These are phyloP conservation scores for Heliothis virescens DNA, from an alignment of 1,140 invertebrate species.

Conservation along the genomic window DNA sequence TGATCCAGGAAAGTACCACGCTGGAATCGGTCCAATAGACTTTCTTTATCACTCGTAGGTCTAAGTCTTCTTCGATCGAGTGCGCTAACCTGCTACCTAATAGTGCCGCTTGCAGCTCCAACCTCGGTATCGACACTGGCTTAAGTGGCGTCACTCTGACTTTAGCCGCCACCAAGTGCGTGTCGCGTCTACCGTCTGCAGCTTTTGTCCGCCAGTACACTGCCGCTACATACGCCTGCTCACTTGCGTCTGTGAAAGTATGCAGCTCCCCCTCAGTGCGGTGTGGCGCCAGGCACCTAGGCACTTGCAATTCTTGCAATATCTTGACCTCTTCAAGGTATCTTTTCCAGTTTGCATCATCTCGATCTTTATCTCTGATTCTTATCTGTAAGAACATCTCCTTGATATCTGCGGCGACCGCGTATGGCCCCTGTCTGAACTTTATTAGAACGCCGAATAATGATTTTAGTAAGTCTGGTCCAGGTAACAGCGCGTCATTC, in stretches of 20 bases:
- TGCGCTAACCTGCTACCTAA: slow-evolving; percentile 37
- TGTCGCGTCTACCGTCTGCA: background rate
- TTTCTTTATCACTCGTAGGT: slow-evolving; percentile 5
- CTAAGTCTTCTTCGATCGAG: slow-evolving; percentile 31
- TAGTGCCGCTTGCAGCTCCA: slow-evolving; percentile 56
- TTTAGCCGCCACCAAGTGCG: slow-evolving; percentile 49
- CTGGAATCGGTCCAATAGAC: slow-evolving; percentile 56
- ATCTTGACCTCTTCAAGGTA: slow-evolving; percentile 15
- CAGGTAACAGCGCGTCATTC: slow-evolving; percentile 35
- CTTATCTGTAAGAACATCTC: slow-evolving; percentile 56
- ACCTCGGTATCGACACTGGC: slow-evolving; percentile 45
- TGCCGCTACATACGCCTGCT: slow-evolving; percentile 51
- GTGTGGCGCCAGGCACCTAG: slow-evolving; percentile 38
- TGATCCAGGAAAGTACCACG: slow-evolving; percentile 52
- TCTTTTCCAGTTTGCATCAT: background rate
- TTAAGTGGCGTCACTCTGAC: slow-evolving; percentile 54
- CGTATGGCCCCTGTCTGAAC: slow-evolving; percentile 52
- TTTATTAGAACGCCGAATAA: slow-evolving; percentile 32
- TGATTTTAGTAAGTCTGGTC: slow-evolving; percentile 49
- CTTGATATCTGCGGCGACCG: slow-evolving; percentile 50
- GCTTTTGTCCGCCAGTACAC: slow-evolving; percentile 42
- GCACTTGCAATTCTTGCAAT: slow-evolving; percentile 16
- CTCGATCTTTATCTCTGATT: slow-evolving; percentile 43
- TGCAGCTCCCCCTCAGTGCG: slow-evolving; percentile 54
- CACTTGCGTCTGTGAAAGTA: slow-evolving; percentile 55